Evolutionary conservation across 2,888 invertebrate species (phyloP).

Genomic region (Drosophila vallismaia): DNA sequence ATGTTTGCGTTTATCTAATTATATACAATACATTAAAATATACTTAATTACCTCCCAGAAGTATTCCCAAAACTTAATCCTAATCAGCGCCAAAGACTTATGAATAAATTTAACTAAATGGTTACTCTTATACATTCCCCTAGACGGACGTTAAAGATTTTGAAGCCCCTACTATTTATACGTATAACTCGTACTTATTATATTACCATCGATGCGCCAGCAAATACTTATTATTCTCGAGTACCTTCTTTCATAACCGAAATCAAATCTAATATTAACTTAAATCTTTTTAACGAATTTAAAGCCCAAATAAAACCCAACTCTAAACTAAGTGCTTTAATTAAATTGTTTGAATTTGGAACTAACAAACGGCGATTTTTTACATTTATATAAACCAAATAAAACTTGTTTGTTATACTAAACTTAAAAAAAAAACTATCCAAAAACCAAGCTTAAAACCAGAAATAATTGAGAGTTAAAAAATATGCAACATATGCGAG

Average conservation of each 20-base stretch:
- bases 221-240: constrained; percentile 63
- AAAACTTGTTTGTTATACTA: constrained; percentile 66
- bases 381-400: constrained; percentile 69
- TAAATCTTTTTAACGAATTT: constrained; percentile 76
- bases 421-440: constrained; percentile 38
- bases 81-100: constrained; percentile 75
- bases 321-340: constrained; percentile 70
- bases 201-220: constrained; percentile 35
- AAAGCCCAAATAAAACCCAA: constrained; percentile 29
- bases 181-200: constrained; percentile 12
- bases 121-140: constrained; percentile 42
- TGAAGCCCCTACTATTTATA: constrained; percentile 23
- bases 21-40: constrained; percentile 26
- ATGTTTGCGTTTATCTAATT: constrained; percentile 42
- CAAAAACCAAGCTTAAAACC: constrained; percentile 56
- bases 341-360: constrained; percentile 70
- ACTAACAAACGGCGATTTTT: constrained; percentile 62
- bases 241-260: constrained; percentile 67
- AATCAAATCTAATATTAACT: constrained; percentile 42
- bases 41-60: constrained; percentile 38
- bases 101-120: constrained; percentile 44
- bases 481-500: constrained; percentile 36
- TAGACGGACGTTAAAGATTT: constrained; percentile 58
- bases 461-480: constrained; percentile 15
- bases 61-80: constrained; percentile 52